Evolutionary conservation across 2,113 vertebrate genomes (phyloP), one percentile per base, ranked within the genome.

Genomic region (Oxygymnocypris stewartii): DNA sequence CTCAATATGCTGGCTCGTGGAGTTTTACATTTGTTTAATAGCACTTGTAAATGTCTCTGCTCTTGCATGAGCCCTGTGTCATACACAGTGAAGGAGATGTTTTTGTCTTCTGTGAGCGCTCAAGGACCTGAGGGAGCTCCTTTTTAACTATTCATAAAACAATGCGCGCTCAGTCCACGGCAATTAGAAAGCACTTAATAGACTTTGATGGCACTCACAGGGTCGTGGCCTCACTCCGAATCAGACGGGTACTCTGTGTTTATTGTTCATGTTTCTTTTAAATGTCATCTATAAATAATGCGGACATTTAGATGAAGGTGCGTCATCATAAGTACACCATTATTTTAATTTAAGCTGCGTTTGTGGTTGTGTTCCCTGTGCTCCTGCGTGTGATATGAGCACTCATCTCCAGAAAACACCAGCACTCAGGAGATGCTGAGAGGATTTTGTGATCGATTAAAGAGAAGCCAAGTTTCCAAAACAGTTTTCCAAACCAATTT

Each of bases 111-210:
- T 42, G 44, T 44, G 18, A 59, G 25, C 59, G 13, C 65, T 57
- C 47, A 23, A 47, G 23, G 28, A 73, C 79, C 59, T 44, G 23
- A 51, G 40, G 14, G 35, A 84, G 81, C 77, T 71, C 54, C 88
- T 80, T 78, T 89, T 87, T 79, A 89, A 87, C 86, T 89, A 87
- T 89, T 89, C 67, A 87, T 89, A 85, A 71, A 87, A 87, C 86
- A 89, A 87, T 89, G 85, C 76, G 80, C 73, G 18, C 69, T 85
- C 49, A 84, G 85, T 78, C 88, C 69, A 51, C 18, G 59, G 82
- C 86, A 85, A 89, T 89, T 78, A 89, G 73, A 87, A 82, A 87
- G 87, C 88, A 89, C 83, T 89, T 89, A 89, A 89, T 89, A 89
- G 82, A 89, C 85, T 78, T 82, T 51, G 81, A 67, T 67, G 57